A percentile compares a stretch with the other conserved stretches of the same genome.
Evolutionary conservation across 2,888 invertebrate species (phyloP).

Genomic region (Callinectes sapidus): DNA sequence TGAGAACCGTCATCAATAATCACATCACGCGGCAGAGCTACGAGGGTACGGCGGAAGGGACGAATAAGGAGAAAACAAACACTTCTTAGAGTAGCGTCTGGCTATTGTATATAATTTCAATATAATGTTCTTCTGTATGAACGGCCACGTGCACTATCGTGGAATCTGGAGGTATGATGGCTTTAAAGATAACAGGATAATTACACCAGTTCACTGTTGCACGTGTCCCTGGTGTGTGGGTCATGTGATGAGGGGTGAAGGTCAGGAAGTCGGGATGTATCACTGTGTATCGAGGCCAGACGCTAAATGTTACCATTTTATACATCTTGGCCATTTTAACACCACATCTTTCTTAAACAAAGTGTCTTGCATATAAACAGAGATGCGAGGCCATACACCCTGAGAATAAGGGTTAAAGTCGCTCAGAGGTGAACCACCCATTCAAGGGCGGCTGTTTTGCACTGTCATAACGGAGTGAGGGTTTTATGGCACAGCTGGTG

Average conservation of each 20-base stretch:
- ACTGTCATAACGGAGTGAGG: neutral
- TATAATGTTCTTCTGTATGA: neutral
- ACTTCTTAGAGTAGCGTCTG: neutral
- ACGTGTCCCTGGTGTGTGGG: neutral
- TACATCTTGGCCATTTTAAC: neutral
- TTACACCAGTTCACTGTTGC: neutral
- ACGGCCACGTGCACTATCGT: neutral
- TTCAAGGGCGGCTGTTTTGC: neutral
- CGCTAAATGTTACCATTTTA: neutral
- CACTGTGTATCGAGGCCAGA: neutral
- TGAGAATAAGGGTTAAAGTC: neutral
- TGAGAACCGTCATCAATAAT: neutral
- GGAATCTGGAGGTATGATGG: neutral
- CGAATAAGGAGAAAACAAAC: neutral
- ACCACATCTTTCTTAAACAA: neutral
- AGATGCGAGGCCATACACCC: neutral
- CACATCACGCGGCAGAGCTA: neutral
- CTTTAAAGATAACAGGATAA: neutral
- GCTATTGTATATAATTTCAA: neutral
- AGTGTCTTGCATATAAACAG: neutral
- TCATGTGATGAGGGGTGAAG: neutral
- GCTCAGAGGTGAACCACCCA: neutral
- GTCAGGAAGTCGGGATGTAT: neutral
- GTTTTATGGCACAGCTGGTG: neutral
- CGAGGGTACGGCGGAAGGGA: neutral